A percentile compares a stretch with the other conserved stretches of the same genome.
phyloP scores from a whole-genome alignment of 2,888 invertebrate genomes.

The Volucella inanis region DNA sequence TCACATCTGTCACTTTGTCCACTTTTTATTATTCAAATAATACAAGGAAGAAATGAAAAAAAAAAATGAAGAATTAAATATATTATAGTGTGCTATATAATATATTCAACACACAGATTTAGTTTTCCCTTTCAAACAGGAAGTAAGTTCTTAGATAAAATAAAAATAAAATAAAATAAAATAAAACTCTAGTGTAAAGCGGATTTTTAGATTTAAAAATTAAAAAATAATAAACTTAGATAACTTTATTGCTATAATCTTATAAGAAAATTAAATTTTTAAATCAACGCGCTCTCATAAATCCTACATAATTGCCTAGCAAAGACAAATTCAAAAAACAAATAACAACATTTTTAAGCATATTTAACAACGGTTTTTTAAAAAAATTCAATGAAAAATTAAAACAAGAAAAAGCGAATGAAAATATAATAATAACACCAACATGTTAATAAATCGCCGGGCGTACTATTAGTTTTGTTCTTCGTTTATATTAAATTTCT shows the following conservation, averaged over 20 bases:
- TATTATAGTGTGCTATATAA: slow-evolving; percentile 22
- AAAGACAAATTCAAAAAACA: slow-evolving; percentile 17
- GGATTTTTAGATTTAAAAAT: slow-evolving; percentile 53
- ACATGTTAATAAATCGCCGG: background rate
- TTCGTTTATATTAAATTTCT: background rate
- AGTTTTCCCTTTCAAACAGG: slow-evolving; percentile 45
- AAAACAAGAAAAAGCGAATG: background rate
- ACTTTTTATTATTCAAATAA: slow-evolving; percentile 55
- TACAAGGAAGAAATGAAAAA: slow-evolving; percentile 9
- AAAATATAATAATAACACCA: slow-evolving; percentile 3
- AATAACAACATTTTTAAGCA: slow-evolving; percentile 27
- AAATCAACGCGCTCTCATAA: slow-evolving; percentile 48
- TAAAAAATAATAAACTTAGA: slow-evolving; percentile 22
- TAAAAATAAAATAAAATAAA: slow-evolving; percentile 27
- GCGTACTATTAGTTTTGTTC: slow-evolving; percentile 15
- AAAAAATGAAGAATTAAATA: background rate
- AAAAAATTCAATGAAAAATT: background rate
- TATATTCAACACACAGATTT: slow-evolving; percentile 54
- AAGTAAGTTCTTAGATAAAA: slow-evolving; percentile 19
- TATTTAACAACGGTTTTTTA: slow-evolving; percentile 8
- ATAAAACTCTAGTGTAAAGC: slow-evolving; percentile 27
- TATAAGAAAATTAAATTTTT: slow-evolving; percentile 44
- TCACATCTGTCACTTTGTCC: slow-evolving; percentile 69
- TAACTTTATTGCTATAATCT: slow-evolving; percentile 42
- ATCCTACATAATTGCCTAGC: slow-evolving; percentile 44